Evolutionary conservation across 2,888 invertebrate genomes (phyloP), one percentile per base, ranked within the genome.

Genomic region (Drosophila kambysellisi): DNA sequence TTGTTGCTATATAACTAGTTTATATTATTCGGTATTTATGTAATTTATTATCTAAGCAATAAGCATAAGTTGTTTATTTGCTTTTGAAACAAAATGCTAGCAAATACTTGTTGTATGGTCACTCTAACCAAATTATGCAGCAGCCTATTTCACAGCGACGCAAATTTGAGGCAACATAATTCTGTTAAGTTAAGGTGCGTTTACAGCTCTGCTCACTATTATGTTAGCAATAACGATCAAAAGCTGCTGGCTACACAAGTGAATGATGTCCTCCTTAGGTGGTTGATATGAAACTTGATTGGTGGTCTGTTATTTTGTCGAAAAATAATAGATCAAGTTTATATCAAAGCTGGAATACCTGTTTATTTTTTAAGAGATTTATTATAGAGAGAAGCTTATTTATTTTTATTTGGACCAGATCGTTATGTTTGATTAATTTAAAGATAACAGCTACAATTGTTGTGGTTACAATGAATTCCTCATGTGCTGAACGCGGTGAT

Each of bases 351-450:
- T 56, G 6, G 2, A n/a, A 39, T 4, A n/a, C 7, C 12, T n/a
- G 12, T 12, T 8, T 2, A 17, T 4, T 3, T 30, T 59, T n/a
- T 7, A 37, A 25, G 25, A 41, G 4, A 41, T 50, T 6, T 15
- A 37, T 25, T 39, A 29, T 17, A 59, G 68, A 67, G 68, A 54
- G 54, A 67, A 54, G 48, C 48, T 43, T 51, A 57, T 30, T 32
- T 15, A 48, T 43, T 46, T 70, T 69, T 70, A 70, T 59, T 70
- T 70, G 70, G 70, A 70, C 70, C 70, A 70, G 70, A 70, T 60
- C 70, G 70, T 70, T 60, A 70, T 33, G 48, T 70, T 69, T 70
- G 70, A 70, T 70, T 70, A 57, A 43, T 61, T 61, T 41, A 60
- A 46, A 58, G 29, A 57, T 69, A 69, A 29, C 37, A 70, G 70